Conservation (phyloP, 2,888 invertebrate genomes). For the Tholera decimalis region DNA sequence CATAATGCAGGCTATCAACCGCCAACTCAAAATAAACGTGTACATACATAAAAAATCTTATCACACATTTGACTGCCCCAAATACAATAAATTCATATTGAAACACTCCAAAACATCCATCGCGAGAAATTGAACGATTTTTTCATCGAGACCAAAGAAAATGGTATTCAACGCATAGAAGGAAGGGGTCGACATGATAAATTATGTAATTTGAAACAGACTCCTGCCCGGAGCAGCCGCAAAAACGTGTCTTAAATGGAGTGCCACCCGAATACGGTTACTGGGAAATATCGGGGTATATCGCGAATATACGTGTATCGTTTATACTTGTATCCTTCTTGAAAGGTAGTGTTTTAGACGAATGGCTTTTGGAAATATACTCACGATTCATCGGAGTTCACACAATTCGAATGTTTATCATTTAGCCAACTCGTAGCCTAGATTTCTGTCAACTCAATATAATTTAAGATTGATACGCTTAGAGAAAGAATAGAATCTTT, state of each 20-base stretch:
- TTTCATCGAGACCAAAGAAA: constrained; percentile 67
- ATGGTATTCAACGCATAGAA: constrained; percentile 75
- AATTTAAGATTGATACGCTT: neutral
- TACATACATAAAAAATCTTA: constrained; percentile 5
- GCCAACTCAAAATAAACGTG: neutral
- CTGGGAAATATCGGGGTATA: constrained; percentile 48
- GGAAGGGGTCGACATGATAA: constrained; percentile 78
- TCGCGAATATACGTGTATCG: constrained; percentile 34
- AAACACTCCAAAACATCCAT: constrained; percentile 62
- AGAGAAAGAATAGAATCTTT: neutral
- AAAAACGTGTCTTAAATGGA: constrained; percentile 61
- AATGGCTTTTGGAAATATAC: neutral
- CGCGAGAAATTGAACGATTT: constrained; percentile 56
- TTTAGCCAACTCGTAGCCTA: neutral
- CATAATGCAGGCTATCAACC: neutral
- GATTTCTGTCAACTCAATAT: neutral
- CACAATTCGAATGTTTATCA: no score
- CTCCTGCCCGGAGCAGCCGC: constrained; percentile 61
- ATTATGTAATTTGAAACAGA: constrained; percentile 82
- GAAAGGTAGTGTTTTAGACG: constrained; percentile 5
- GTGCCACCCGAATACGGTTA: constrained; percentile 41
- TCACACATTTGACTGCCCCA: constrained; percentile 1
- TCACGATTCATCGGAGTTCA: neutral
- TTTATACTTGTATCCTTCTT: constrained; percentile 25
- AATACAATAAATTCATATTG: constrained; percentile 66